These are phyloP conservation scores for Neoarius graeffei DNA, from an alignment of 2,113 vertebrate species.

Conservation along the genomic window DNA sequence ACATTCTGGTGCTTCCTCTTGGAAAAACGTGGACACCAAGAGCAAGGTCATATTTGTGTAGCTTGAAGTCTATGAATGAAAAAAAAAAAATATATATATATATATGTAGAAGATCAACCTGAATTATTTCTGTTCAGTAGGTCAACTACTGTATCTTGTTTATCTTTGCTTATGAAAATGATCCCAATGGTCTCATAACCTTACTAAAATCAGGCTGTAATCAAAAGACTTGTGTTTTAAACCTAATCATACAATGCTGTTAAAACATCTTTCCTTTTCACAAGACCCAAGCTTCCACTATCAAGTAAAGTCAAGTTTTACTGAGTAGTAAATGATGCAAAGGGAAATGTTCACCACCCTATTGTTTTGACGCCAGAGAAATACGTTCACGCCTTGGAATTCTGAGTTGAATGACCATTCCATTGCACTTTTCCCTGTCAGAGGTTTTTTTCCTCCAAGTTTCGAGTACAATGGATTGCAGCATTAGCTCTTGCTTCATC, in stretches of 20 bases:
- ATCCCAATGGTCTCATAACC: background rate
- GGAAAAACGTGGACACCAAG: background rate
- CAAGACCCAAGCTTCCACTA: background rate
- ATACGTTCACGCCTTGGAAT: background rate
- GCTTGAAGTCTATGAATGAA: background rate
- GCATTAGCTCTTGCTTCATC: background rate
- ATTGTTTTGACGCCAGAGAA: background rate
- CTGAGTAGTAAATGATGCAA: background rate
- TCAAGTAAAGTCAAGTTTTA: background rate
- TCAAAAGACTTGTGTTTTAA: background rate
- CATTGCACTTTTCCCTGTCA: background rate
- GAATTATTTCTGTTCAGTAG: background rate
- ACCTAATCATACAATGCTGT: background rate
- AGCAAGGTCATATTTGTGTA: background rate
- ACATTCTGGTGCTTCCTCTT: background rate
- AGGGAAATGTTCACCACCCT: background rate
- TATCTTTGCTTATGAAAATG: background rate
- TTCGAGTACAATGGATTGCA: background rate
- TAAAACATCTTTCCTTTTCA: background rate
- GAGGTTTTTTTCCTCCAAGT: background rate
- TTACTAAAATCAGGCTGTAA: background rate
- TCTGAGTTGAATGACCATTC: background rate
- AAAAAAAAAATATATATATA: background rate
- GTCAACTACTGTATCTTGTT: background rate
- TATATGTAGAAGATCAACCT: background rate